Base-by-base conservation (phyloP, 2,888 invertebrate species). In the Caenorhabditis sp. region DNA sequence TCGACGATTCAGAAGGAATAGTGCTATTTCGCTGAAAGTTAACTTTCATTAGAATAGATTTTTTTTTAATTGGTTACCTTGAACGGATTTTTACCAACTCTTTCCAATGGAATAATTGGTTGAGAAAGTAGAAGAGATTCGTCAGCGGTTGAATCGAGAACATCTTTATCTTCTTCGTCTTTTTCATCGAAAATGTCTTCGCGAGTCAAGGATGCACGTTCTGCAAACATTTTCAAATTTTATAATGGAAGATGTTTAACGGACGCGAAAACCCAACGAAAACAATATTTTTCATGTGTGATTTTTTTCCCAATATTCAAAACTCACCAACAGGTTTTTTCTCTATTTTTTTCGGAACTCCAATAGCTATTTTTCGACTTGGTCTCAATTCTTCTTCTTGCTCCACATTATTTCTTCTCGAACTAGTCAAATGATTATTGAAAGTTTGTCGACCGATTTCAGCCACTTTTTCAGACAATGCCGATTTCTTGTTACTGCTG, bases 401-500 rank as follows among this genome's bases (percentile, higher is more conserved):
- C 12, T 50, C 31, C 38, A n/a, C 17, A 50, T n/a, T 25, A 17
- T 25, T 43, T 26, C 52, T 61, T 14, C 50, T 10, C 56, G 56
- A 56, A 3, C 14, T 23, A 8, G n/a, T 1, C 14, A 2, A 10
- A 1, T 10, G 21, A 4, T 56, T 17, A 17, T 49, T 25, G n/a
- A 60, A 26, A 38, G 62, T 36, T 25, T 52, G 23, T 7, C 66
- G 31, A 27, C 73, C 73, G n/a, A 73, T 68, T 53, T 69, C 73
- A 12, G 66, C 68, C 8, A 85, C 84, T 69, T 85, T 85, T 10
- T 84, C 79, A n/a, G 78, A 63, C 21, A 85, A 53, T 14, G 70
- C 71, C 14, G 67, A 20, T 36, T 77, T 77, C n/a, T 74, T 74
- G 25, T 59, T 63, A 43, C 77, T 82, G 31, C 79, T 70, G 7